Percentiles rank a stretch among this genome's conserved stretches.
These are phyloP conservation scores for Podabrus alpinus DNA, from an alignment of 2,888 invertebrate species.

Conservation along the genomic window DNA sequence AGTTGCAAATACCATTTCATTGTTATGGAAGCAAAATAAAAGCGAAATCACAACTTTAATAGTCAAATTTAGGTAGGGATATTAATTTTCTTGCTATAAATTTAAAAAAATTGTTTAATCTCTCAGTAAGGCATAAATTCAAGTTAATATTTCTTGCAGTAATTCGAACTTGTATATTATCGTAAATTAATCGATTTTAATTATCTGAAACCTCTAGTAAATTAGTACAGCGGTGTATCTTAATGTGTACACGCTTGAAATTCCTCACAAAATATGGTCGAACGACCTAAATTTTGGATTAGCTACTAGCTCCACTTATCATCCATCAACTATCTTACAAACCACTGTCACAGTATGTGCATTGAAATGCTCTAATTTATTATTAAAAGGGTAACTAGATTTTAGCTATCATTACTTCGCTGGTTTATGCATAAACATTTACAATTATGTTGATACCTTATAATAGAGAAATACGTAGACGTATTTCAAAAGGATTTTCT, in stretches of 20 bases:
- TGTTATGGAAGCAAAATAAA: background rate
- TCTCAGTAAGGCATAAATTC: background rate
- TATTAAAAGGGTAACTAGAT: background rate
- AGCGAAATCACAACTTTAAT: background rate
- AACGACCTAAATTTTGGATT: background rate
- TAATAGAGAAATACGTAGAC: background rate
- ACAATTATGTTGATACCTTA: background rate
- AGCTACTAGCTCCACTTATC: background rate
- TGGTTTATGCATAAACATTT: background rate
- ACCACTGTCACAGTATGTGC: background rate
- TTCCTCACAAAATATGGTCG: background rate
- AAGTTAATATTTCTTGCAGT: background rate
- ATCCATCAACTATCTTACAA: background rate
- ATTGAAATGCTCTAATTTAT: background rate
- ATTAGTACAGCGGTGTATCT: background rate
- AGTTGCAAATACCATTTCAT: background rate
- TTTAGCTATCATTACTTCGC: background rate
- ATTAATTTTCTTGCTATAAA: too few relatives aligned
- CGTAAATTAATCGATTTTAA: background rate
- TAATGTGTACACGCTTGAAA: background rate
- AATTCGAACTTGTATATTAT: background rate
- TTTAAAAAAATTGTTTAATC: too few relatives aligned
- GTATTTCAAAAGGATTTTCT: background rate
- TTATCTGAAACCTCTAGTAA: background rate
- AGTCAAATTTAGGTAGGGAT: too few relatives aligned